Base-by-base conservation (phyloP, 2,797 vertebrate genomes). In the Spheniscus humboldti region DNA sequence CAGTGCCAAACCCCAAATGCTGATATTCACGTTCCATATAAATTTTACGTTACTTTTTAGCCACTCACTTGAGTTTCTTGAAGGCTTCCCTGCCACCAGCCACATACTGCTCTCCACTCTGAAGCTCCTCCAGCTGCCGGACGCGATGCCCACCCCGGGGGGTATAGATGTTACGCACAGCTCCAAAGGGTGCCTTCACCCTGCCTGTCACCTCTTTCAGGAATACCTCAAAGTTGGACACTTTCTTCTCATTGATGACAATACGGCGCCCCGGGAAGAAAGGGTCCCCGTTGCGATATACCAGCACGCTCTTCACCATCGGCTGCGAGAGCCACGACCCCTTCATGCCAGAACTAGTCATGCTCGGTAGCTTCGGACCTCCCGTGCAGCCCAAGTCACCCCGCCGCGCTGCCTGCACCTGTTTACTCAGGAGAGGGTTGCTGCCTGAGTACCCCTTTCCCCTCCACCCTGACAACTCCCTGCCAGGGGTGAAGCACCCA, bases 101-200 rank as follows among this genome's bases (percentile, higher is more conserved):
- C 79, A 99, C 99, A 75, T 99, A 99, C 92, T 99, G 99, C 97
- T 99, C 98, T 45, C 99, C 99, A 67, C 98, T 99, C 95, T 98
- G 98, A 66, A 99, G 98, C 73, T 98, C 98, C 50, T 99, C 98
- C 96, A 99, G 85, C 35, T 98, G 96, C 43, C 98, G 98, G 95
- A 99, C 98, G 47, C 98, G 98, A 97, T 99, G 99, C 7, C 99
- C 99, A 3, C 97, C 97, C 69, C 97, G 98, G 1, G 99, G 99
- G 0, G 99, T 99, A 88, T 99, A 99, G 97, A 99, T 99, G 98
- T 98, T 99, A 24, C 99, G 97, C 76, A 99, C 99, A 0, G 99
- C 99, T 73, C 99, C 99, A 24, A 99, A 99, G n/a, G 98, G 98
- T 2, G 99, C 98, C 81, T 99, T 98, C 18, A 99, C 98, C 35